Percentiles rank a stretch among this genome's conserved stretches.
Conservation (phyloP, 2,797 vertebrate species). For the Pyrocephalus nanus region DNA sequence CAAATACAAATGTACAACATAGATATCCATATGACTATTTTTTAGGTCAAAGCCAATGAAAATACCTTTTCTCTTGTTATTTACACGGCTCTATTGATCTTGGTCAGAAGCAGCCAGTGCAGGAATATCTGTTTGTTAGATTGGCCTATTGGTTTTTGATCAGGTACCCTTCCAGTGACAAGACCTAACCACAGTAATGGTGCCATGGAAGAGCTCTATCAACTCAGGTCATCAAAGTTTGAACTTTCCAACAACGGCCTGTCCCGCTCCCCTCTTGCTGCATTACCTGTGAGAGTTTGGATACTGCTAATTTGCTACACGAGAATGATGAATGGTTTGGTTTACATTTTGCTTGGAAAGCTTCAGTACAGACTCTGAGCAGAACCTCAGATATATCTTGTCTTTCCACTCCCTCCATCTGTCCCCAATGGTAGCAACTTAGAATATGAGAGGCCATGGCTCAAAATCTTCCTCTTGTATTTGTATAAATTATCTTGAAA, state of each 20-base stretch:
- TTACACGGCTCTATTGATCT: background rate
- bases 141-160: background rate
- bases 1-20: background rate
- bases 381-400: background rate
- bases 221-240: background rate
- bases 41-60: background rate
- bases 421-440: background rate
- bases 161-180: background rate
- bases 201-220: background rate
- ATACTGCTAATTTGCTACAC: background rate
- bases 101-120: background rate
- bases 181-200: background rate
- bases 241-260: rapidly evolving
- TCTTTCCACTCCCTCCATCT: background rate
- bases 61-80: background rate
- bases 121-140: background rate
- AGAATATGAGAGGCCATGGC: background rate
- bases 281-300: background rate
- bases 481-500: background rate
- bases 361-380: background rate
- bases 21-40: background rate
- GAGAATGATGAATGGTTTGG: background rate
- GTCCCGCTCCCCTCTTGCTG: background rate
- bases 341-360: background rate
- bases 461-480: background rate